Base-by-base conservation (phyloP, 2,113 vertebrate genomes). In the Triplophysa tibetana region DNA sequence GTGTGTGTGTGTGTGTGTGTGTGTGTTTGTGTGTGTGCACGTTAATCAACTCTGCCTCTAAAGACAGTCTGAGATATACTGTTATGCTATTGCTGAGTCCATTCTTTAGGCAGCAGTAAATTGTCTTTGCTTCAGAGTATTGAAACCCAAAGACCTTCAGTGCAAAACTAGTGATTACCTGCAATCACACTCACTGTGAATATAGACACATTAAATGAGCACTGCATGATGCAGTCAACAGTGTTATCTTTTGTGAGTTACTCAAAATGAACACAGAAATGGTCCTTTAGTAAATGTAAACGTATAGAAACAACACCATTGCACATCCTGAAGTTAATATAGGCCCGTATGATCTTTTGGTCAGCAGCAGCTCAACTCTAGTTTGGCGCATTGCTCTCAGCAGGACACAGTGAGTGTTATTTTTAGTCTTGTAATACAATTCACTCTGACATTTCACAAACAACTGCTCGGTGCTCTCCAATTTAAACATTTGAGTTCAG, bases 31-130 rank as follows among this genome's bases (percentile, higher is more conserved):
- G 48, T 52, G 9, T 26, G 21, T 61, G 13, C 50, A 52, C 38
- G 43, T 79, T 52, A 70, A 79, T 69, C 77, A 79, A 62, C 24
- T 17, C 45, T 70, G 38, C 67, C 66, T 79, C 38, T 19, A 50
- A 70, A 76, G 74, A 65, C 74, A 76, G 75, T 77, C 75, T 77
- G 62, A 77, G 75, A 77, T 77, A 77, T 77, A 77, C 75, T 77
- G 75, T 77, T 77, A 77, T 77, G 75, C 75, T 77, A 77, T 77
- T 77, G 75, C 75, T 77, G 75, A 77, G 75, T 77, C 75, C 62
- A 77, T 77, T 77, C 75, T 77, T 17, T 19, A 77, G 75, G 61
- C 75, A 77, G 75, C 75, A 66, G 75, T 77, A 77, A 77, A 77
- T 77, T 65, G 60, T 77, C 62, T 77, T 66, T 54, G 62, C 26